Percentiles rank a stretch among this genome's conserved stretches.
These are phyloP conservation scores for Sanderia malayensis DNA, from an alignment of 30 jellyfish, hydroid and myxozoan genomes.

Conservation along the genomic window DNA sequence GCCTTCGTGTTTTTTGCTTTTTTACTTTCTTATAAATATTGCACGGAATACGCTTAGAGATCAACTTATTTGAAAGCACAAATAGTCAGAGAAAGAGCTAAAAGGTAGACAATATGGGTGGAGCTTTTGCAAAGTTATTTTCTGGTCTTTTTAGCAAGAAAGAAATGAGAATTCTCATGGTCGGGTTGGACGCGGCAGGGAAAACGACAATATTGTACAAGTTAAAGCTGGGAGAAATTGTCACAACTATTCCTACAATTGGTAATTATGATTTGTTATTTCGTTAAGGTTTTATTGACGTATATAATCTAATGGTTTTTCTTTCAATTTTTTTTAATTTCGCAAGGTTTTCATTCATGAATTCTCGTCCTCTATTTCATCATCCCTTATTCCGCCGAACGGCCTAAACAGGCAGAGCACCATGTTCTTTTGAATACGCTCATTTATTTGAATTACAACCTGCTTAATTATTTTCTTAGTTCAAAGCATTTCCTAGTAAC, in stretches of 20 bases:
- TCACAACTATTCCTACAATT: constrained; percentile 98
- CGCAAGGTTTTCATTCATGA: too few species aligned
- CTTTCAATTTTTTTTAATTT: too few species aligned
- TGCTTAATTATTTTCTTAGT: too few species aligned
- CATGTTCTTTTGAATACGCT: too few species aligned
- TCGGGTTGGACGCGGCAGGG: constrained; percentile 99
- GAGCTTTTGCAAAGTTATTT: constrained; percentile 52
- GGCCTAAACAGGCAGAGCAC: too few species aligned
- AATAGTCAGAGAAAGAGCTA: constrained; percentile 7
- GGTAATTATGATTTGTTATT: too few species aligned
- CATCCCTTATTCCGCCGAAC: too few species aligned
- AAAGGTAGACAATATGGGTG: constrained; percentile 29
- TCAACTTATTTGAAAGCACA: neutral
- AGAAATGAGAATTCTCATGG: constrained; percentile 95
- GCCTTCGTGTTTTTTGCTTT: neutral
- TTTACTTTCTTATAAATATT: neutral
- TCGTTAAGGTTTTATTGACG: too few species aligned
- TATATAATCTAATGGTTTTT: too few species aligned
- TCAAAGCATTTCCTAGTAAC: too few species aligned
- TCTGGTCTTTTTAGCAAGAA: constrained; percentile 77
- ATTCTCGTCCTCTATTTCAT: too few species aligned
- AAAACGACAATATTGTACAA: constrained; percentile 97
- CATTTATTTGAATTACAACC: too few species aligned
- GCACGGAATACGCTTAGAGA: neutral
- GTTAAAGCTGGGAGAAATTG: constrained; percentile 92